These are phyloP conservation scores for Hydrozoanthus gracilis DNA, from an alignment of 92 coral and sea anemone species.

Conservation along the genomic window DNA sequence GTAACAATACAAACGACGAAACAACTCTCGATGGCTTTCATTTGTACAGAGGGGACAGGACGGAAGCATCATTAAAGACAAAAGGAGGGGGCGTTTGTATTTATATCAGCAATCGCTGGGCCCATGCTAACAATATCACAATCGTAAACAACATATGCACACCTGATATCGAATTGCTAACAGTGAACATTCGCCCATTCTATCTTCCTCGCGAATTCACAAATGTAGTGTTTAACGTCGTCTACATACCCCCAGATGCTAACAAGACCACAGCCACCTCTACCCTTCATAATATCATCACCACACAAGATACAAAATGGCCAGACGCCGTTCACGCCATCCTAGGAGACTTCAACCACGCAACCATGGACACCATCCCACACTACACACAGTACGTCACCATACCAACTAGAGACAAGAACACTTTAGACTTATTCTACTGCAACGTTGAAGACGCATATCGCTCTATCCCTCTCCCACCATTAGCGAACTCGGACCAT, in stretches of 20 bases:
- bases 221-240: background rate
- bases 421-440: background rate
- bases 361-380: background rate
- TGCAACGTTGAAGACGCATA: background rate
- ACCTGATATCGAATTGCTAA: background rate
- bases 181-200: background rate
- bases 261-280: background rate
- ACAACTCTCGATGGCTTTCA: no score
- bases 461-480: background rate
- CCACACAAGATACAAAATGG: background rate
- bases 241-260: background rate
- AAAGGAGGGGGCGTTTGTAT: background rate
- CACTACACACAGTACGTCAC: background rate
- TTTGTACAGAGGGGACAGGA: background rate
- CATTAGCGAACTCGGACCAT: background rate
- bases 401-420: background rate
- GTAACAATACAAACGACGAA: no score
- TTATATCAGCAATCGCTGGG: background rate
- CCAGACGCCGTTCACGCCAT: background rate
- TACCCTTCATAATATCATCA: background rate
- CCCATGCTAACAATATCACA: background rate
- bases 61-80: background rate
- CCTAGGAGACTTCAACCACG: background rate
- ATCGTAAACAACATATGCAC: background rate
- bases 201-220: background rate